A percentile compares a stretch with the other conserved stretches of the same genome.
These are phyloP conservation scores for Leucoraja ocellata DNA, from an alignment of 2,797 vertebrate genomes.

Conservation along the genomic window DNA sequence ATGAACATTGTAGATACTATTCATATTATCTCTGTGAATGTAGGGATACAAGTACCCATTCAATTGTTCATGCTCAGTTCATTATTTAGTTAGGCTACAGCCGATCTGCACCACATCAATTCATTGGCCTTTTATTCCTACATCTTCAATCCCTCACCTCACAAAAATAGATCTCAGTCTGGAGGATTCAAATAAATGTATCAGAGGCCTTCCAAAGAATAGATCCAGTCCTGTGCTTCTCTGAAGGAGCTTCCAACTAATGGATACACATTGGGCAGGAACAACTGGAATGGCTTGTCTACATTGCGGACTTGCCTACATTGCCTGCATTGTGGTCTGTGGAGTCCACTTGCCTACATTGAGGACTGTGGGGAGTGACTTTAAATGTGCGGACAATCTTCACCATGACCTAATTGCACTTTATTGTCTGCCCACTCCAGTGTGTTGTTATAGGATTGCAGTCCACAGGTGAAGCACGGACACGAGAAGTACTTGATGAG, in stretches of 20 bases:
- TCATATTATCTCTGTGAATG: neutral
- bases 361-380: neutral
- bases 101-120: neutral
- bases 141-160: neutral
- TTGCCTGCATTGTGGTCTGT: neutral
- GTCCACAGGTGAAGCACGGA: conserved; percentile 95
- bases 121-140: neutral
- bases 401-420: neutral
- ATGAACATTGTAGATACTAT: neutral
- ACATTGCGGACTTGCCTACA: too few relatives aligned
- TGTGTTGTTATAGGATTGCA: conserved; percentile 92
- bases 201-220: neutral
- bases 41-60: neutral
- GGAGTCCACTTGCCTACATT: neutral
- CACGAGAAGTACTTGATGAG: conserved; percentile 88
- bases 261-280: neutral
- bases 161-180: neutral
- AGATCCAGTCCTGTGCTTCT: neutral
- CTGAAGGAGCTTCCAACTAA: neutral
- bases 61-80: neutral
- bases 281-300: too few relatives aligned
- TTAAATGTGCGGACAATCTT: neutral
- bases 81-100: neutral
- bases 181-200: neutral
- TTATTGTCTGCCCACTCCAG: conserved; percentile 49